Conservation (phyloP, 1,140 invertebrate species). For the Formica exsecta region DNA sequence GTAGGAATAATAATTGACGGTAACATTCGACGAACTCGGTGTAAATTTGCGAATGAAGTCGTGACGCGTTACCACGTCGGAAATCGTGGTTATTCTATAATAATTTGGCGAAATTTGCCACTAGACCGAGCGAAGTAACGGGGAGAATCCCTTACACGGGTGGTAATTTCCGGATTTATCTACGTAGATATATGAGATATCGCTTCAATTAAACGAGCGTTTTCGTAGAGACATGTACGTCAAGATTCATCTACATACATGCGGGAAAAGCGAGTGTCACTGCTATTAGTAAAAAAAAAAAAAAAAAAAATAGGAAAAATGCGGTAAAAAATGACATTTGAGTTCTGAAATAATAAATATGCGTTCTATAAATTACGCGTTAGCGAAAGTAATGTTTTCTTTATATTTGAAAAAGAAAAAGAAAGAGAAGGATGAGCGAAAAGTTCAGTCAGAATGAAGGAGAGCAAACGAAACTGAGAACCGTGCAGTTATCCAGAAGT, state of each 20-base stretch:
- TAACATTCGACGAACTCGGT: background rate
- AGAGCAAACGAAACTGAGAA: constrained; percentile 36
- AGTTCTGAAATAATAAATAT: background rate
- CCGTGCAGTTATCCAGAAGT: constrained; percentile 31
- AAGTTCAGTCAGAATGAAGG: background rate
- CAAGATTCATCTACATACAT: constrained; percentile 23
- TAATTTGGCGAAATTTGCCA: constrained; percentile 49
- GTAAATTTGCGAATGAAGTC: constrained; percentile 14
- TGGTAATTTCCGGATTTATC: constrained; percentile 61
- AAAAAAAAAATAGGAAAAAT: background rate
- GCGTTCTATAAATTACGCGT: background rate
- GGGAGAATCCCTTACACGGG: constrained; percentile 28
- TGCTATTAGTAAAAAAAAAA: background rate
- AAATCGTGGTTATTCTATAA: constrained; percentile 23
- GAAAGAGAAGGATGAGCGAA: background rate
- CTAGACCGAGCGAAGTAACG: constrained; percentile 27
- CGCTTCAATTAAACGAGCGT: constrained; percentile 25
- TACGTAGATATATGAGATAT: constrained; percentile 26
- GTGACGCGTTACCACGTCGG: constrained; percentile 26
- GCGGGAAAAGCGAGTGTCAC: background rate
- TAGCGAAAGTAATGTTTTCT: background rate
- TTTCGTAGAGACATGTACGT: constrained; percentile 3
- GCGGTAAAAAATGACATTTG: background rate
- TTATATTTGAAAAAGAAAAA: background rate
- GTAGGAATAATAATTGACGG: background rate